Evolutionary conservation across 2,888 invertebrate species (phyloP), one percentile per base, ranked within the genome.

Genomic region (Drosophila atroscutellata): DNA sequence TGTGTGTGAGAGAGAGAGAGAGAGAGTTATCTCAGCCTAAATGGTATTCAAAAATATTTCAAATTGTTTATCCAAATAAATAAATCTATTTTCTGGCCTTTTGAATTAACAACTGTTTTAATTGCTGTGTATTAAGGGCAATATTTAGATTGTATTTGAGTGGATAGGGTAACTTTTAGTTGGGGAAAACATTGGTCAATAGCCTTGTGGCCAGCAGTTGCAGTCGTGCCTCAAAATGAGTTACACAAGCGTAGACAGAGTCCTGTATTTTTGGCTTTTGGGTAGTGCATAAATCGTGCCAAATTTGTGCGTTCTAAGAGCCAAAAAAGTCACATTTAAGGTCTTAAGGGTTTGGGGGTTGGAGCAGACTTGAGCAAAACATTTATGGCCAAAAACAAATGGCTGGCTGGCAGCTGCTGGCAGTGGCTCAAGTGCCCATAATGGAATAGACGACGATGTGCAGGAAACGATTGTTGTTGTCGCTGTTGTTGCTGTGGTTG

Each of bases 391-490:
- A 72, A 83, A 45, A 78, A 79, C 78, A 86, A 81, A 86, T 81
- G 89, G 67, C 68, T 67, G 49, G 67, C 54, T 56, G 67, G 77
- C 86, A 81, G 75, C 76, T 72, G 67, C 72, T 85, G 87, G 87
- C 84, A 84, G 72, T 70, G 74, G 75, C 89, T 86, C 89, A 86
- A 86, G 85, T 86, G 89, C 82, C 84, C 84, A 89, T 86, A 86
- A 85, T 85, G 84, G 75, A 89, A 86, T 81, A 84, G 81, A 86
- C 78, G 81, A 85, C 77, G 80, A 88, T 69, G 84, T 86, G 74
- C 86, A 88, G 85, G 89, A 85, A 86, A 78, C 60, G 58, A 24
- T 54, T 75, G 65, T 69, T 78, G 68, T 80, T 82, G 80, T 55
- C 47, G 42, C 26, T 28, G 30, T 24, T 59, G 28, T 39, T 45